These are phyloP conservation scores for Spilosoma lubricipeda DNA, from an alignment of 2,888 invertebrate genomes.

Conservation along the genomic window DNA sequence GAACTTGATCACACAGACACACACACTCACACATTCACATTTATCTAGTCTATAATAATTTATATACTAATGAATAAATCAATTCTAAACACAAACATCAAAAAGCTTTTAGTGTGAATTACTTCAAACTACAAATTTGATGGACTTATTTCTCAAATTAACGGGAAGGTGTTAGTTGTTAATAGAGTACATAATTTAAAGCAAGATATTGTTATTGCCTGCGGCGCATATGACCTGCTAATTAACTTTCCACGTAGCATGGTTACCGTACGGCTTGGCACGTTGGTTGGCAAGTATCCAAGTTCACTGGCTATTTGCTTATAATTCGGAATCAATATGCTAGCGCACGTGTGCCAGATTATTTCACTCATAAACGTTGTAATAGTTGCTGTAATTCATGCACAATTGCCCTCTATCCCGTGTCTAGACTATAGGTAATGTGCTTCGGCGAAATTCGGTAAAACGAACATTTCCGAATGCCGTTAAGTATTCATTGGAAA, in stretches of 20 bases:
- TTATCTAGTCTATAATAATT: not conserved
- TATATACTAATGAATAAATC: not conserved
- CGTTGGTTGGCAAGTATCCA: conserved; percentile 76
- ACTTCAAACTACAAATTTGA: conserved; percentile 30
- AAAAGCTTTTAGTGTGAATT: conserved; percentile 44
- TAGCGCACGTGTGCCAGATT: conserved; percentile 73
- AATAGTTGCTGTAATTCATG: conserved; percentile 72
- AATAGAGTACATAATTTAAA: conserved; percentile 48
- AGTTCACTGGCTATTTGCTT: conserved; percentile 78
- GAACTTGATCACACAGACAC: not conserved
- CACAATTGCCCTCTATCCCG: conserved; percentile 58
- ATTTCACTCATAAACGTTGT: conserved; percentile 65
- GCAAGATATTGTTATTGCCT: conserved; percentile 48
- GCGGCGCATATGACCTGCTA: conserved; percentile 42
- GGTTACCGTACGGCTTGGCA: conserved; percentile 68
- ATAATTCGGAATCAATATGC: conserved; percentile 85
- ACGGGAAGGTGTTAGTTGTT: conserved; percentile 34
- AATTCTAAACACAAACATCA: conserved; percentile 40
- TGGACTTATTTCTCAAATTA: conserved; percentile 44
- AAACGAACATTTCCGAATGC: conserved; percentile 52
- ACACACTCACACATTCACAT: not conserved
- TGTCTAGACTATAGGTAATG: conserved; percentile 42
- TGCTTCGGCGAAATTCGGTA: conserved; percentile 45
- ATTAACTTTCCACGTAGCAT: conserved; percentile 52
- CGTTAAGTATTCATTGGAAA: conserved; percentile 49